Base-by-base conservation (phyloP, 2,888 invertebrate species). In the Eupithecia tripunctaria region DNA sequence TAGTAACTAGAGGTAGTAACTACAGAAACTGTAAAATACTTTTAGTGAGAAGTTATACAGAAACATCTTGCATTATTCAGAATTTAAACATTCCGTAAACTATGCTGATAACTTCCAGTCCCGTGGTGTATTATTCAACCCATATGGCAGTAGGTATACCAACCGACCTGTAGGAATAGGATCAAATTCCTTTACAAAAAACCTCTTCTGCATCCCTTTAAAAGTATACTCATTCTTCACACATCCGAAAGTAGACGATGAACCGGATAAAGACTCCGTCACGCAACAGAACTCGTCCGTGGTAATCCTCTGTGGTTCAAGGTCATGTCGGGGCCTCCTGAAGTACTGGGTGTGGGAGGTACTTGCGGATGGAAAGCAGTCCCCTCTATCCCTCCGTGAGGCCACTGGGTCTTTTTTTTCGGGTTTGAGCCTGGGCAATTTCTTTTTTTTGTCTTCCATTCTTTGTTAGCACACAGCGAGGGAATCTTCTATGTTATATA, bases 321-420 rank as follows among this genome's bases (percentile, higher is more conserved):
- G 80, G 1, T 83, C 78, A 70, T 81, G 78, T 67, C 77, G 81
- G 3, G 81, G 73, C 67, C 81, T 82, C 69, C 80, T 85, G 51
- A 82, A 88, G 71, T 85, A 91, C 38, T 91, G 86, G 0, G 94
- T 91, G 36, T 90, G 88, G 0, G 91, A 85, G 32, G 82, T 82
- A 68, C 82, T 84, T 15, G 68, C 69, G 0, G 88, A 82, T 0
- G 79, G 70, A 2, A 79, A 71, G 68, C 86, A 86, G 63, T 85
- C 79, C 6, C 78, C 83, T 68, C 76, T 83, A 1, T 78, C 77
- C 67, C 84, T 86, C 47, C 81, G 84, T 5, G 74, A 62, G 14
- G 1, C 27, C 21, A 5, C 68, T 63, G 72, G 66, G 27, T 73
- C 27, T 47, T 70, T 27, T 10, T 60, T 67, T 7, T 63, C 43